Conservation (phyloP, 2,888 invertebrate species). For the Mimachlamys varia region DNA sequence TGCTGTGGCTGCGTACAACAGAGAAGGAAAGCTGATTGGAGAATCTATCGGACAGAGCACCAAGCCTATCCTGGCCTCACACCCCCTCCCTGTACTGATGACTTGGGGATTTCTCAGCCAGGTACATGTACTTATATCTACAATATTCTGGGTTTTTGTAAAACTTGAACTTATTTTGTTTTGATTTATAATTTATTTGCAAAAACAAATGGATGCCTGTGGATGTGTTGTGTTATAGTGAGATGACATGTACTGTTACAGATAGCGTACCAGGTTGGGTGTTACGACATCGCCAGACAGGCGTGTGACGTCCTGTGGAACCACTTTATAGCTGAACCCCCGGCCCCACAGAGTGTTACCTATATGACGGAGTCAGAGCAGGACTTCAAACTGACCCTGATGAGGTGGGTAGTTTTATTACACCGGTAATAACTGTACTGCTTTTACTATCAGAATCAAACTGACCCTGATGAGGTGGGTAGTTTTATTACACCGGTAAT, state of each 20-base stretch:
- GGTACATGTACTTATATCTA: constrained; percentile 56
- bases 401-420: constrained; percentile 66
- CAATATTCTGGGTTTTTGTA: no score
- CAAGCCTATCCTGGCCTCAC: constrained; percentile 78
- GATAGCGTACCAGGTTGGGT: constrained; percentile 79
- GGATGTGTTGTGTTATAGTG: no score
- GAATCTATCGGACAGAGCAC: constrained; percentile 78
- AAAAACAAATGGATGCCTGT: no score
- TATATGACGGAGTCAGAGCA: constrained; percentile 71
- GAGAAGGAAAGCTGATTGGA: constrained; percentile 80
- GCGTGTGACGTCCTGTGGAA: constrained; percentile 79
- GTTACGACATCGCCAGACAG: constrained; percentile 71
- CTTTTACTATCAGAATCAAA: no score
- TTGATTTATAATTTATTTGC: no score
- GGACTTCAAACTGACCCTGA: constrained; percentile 75
- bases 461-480: constrained; percentile 73
- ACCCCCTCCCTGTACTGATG: constrained; percentile 78
- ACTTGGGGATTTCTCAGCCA: constrained; percentile 80
- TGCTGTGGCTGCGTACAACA: constrained; percentile 80
- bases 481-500: neutral
- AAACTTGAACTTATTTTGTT: no score
- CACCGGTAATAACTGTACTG: neutral
- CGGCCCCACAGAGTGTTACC: constrained; percentile 72
- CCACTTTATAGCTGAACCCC: constrained; percentile 77
- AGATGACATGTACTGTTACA: constrained; percentile 52